Percentiles rank a stretch among this genome's conserved stretches.
Evolutionary conservation across 1,140 invertebrate species (phyloP).

Genomic region (Apis dorsata): DNA sequence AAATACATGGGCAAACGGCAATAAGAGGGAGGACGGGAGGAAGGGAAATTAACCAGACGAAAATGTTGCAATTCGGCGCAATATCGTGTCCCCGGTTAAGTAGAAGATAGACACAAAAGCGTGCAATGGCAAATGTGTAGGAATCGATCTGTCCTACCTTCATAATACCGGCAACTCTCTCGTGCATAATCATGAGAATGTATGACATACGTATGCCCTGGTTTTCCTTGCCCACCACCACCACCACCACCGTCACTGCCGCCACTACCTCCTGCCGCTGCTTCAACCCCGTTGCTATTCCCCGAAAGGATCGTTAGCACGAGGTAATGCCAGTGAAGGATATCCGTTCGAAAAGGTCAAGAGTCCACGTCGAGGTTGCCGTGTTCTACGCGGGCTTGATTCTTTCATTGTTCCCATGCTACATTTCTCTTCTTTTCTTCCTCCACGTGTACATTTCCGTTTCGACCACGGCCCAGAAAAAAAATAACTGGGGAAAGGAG

Average conservation of each 20-base stretch:
- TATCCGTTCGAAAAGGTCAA: conserved; percentile 77
- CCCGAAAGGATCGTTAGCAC: conserved; percentile 75
- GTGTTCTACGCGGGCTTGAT: conserved; percentile 47
- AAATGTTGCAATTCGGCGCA: background rate
- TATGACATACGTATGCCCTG: conserved; percentile 70
- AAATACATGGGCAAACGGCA: background rate
- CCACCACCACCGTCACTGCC: background rate
- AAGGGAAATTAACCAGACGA: background rate
- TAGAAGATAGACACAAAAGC: conserved; percentile 18
- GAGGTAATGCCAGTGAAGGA: conserved; percentile 74
- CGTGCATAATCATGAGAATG: conserved; percentile 77
- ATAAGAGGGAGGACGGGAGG: background rate
- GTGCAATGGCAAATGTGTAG: conserved; percentile 53
- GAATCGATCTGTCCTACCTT: conserved; percentile 73
- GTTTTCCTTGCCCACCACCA: conserved; percentile 51
- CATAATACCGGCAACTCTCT: conserved; percentile 61
- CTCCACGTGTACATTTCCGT: background rate
- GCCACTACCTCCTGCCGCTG: background rate
- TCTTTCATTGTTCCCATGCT: conserved; percentile 52
- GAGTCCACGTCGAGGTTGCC: conserved; percentile 71
- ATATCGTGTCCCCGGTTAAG: background rate
- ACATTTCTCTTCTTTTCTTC: background rate
- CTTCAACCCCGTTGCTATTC: conserved; percentile 21
- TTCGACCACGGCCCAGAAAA: background rate
- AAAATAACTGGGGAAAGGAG: background rate